Evolutionary conservation across 2,113 vertebrate genomes (phyloP), one percentile per base, ranked within the genome.

Genomic region (Phalacrocorax carbo): DNA sequence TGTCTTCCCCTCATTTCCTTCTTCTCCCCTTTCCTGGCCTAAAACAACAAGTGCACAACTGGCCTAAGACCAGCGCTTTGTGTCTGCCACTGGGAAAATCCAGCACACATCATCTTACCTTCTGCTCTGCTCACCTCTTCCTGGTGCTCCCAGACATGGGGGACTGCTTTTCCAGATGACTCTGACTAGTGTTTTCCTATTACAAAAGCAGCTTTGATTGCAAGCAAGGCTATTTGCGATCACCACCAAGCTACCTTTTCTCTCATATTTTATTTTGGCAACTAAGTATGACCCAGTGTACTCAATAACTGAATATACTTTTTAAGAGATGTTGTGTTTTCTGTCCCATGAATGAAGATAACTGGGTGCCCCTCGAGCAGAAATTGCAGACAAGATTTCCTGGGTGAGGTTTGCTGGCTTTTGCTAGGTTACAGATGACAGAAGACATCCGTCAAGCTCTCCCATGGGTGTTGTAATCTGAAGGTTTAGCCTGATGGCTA

Each of bases 211-310:
- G 22, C 19, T 84, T n/a, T 49, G 46, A 65, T 65, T 65, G 6
- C 62, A 85, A 78, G 49, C 25, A 88, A 69, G 70, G 21, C 29
- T 34, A 42, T 49, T 36, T 90, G 20, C 0, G 0, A 66, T 55
- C 38, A 34, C 13, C 34, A 54, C 15, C 44, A 36, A 57, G 5
- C 46, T 68, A 66, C 10, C 3, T 79, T 68, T 68, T 32, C 11
- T 58, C 61, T 32, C 21, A 3, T 32, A 55, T 54, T 44, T 7
- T 13, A 17, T 64, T 79, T 55, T 52, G 40, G 46, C 72, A 72
- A 15, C 15, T 57, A 69, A 61, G 29, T 40, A 36, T 48, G 34
- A 88, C 30, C 8, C 0, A 0, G 21, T 9, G 36, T 48, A 32
- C 30, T 81, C 48, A 60, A 3, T 9, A 89, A 52, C 38, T 34